Percentiles rank a stretch among this genome's conserved stretches.
phyloP scores from a whole-genome alignment of 1,140 invertebrate species.

The Schlechtendalia chinensis region DNA sequence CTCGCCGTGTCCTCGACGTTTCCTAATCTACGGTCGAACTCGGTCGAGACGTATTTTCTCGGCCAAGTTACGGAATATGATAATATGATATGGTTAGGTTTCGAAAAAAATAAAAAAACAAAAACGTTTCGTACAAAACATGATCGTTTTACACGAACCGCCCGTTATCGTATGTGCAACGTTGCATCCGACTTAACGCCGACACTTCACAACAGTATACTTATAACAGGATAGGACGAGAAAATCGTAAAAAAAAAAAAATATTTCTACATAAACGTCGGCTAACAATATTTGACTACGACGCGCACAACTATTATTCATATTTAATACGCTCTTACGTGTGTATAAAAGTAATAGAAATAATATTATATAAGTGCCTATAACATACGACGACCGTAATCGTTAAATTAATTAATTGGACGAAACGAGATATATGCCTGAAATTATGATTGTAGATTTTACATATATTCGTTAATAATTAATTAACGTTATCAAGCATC shows the following conservation, averaged over 20 bases:
- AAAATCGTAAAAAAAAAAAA: too few relatives aligned
- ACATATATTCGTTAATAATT: slow-evolving; percentile 10
- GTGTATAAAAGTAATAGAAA: neutral
- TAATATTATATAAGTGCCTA: slow-evolving; percentile 7
- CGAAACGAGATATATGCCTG: neutral
- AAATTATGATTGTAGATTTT: neutral
- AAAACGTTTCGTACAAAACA: neutral
- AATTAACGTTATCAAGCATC: slow-evolving; percentile 26
- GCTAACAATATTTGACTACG: neutral
- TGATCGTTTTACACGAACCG: neutral
- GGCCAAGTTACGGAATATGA: neutral
- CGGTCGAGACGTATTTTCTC: neutral
- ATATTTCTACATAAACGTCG: too few relatives aligned
- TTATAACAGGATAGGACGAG: too few relatives aligned
- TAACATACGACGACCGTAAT: neutral
- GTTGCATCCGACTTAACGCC: neutral
- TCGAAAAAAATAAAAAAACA: too few relatives aligned
- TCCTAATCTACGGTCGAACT: neutral
- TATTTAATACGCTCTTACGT: neutral
- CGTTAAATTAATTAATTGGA: slow-evolving; percentile 16
- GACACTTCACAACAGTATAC: too few relatives aligned
- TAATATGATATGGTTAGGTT: neutral
- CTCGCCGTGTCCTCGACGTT: neutral
- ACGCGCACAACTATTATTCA: neutral
- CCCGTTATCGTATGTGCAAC: neutral